Conservation (phyloP, 2,113 vertebrate genomes). For the Lepus europaeus region DNA sequence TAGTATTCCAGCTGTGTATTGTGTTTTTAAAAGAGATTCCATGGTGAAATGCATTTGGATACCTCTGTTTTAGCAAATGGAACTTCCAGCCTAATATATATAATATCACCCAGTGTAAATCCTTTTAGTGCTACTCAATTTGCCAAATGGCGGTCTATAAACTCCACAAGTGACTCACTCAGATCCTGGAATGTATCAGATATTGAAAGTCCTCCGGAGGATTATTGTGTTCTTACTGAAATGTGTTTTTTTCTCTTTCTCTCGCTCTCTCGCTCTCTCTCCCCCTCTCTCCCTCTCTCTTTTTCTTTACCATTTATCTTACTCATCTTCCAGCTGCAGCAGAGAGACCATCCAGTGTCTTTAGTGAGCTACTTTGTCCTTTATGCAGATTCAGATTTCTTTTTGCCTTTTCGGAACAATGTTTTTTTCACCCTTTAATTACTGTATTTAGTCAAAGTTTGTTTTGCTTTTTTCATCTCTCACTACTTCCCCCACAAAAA, state of each 20-base stretch:
- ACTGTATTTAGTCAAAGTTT: background rate
- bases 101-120: background rate
- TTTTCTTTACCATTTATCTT: background rate
- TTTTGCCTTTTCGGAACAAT: background rate
- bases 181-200: background rate
- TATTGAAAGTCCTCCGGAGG: background rate
- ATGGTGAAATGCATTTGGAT: background rate
- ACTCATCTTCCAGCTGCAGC: background rate
- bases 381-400: background rate
- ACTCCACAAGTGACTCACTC: background rate
- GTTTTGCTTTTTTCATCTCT: background rate
- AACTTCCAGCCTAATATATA: background rate
- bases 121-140: background rate
- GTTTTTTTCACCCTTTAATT: background rate
- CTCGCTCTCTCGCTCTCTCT: background rate
- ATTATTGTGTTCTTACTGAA: background rate
- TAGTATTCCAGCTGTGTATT: background rate
- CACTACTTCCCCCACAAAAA: background rate
- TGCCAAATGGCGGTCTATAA: slow-evolving; percentile 5
- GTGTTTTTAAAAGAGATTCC: slow-evolving; percentile 24
- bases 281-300: background rate
- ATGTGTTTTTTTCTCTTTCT: background rate
- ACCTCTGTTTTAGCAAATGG: slow-evolving; percentile 30
- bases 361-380: background rate
- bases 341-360: background rate